A percentile compares a stretch with the other conserved stretches of the same genome.
Evolutionary conservation across 2,113 vertebrate species (phyloP).

Genomic region (Chlorodrepanis virens): DNA sequence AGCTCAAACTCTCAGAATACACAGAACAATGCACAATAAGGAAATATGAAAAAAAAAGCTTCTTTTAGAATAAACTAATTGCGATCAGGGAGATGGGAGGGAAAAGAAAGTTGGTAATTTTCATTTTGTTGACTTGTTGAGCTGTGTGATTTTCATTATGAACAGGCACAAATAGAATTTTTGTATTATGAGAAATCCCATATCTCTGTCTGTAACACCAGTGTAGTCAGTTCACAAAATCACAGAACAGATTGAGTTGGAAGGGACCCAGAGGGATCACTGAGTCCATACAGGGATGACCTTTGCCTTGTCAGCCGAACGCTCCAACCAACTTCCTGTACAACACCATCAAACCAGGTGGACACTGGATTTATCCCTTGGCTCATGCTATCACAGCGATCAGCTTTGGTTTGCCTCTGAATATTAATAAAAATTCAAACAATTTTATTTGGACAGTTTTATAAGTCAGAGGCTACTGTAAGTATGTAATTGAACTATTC

Average conservation of each 20-base stretch:
- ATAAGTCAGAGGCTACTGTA: not conserved
- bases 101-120: not conserved
- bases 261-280: not conserved
- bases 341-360: not conserved
- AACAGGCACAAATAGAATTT: not conserved
- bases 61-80: not conserved
- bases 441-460: not conserved
- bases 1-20: not conserved
- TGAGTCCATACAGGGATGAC: not conserved
- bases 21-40: not conserved
- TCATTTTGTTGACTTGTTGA: not conserved
- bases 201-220: not conserved
- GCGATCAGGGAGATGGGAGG: not conserved
- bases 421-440: not conserved
- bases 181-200: not conserved
- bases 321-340: not conserved
- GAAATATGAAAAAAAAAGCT: not conserved
- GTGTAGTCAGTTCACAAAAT: not conserved
- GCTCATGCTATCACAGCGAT: accelerated
- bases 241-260: not conserved
- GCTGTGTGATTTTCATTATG: not conserved
- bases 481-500: not conserved
- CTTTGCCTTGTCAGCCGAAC: not conserved
- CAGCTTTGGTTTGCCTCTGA: not conserved
- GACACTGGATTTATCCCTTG: not conserved